A percentile compares a stretch with the other conserved stretches of the same genome.
These are phyloP conservation scores for Onychostoma macrolepis DNA, from an alignment of 2,113 vertebrate species.

Conservation along the genomic window DNA sequence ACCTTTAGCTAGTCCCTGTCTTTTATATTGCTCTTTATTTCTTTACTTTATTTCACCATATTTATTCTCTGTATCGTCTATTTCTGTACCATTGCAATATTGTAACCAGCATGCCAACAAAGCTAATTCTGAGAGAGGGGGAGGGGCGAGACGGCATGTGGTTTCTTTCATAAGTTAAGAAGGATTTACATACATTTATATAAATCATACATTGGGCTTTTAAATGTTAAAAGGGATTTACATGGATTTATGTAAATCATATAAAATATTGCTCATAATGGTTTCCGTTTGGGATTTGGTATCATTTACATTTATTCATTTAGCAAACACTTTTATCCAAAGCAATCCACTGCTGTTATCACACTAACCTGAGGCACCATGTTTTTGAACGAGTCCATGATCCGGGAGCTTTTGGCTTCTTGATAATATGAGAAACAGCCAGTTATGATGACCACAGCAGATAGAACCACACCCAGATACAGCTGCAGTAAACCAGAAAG, in stretches of 20 bases:
- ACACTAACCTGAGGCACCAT: constrained; percentile 88
- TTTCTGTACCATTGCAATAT: neutral
- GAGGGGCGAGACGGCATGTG: neutral
- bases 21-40: neutral
- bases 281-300: constrained; percentile 27
- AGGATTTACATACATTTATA: constrained; percentile 22
- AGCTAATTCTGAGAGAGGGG: neutral
- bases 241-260: constrained; percentile 22
- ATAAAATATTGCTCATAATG: constrained; percentile 20
- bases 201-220: constrained; percentile 11
- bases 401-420: constrained; percentile 90
- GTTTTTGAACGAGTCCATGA: constrained; percentile 95
- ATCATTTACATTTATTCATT: constrained; percentile 18
- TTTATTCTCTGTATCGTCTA: neutral
- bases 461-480: constrained; percentile 86
- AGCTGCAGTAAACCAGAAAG: constrained; percentile 67
- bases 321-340: neutral
- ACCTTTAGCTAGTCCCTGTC: neutral
- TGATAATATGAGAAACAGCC: constrained; percentile 92
- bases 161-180: constrained; percentile 23
- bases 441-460: constrained; percentile 86
- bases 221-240: constrained; percentile 16
- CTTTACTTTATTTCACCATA: neutral
- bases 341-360: constrained; percentile 14
- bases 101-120: neutral